phyloP scores from a whole-genome alignment of 2,797 vertebrate species.

The Hypotaenidia okinawae region DNA sequence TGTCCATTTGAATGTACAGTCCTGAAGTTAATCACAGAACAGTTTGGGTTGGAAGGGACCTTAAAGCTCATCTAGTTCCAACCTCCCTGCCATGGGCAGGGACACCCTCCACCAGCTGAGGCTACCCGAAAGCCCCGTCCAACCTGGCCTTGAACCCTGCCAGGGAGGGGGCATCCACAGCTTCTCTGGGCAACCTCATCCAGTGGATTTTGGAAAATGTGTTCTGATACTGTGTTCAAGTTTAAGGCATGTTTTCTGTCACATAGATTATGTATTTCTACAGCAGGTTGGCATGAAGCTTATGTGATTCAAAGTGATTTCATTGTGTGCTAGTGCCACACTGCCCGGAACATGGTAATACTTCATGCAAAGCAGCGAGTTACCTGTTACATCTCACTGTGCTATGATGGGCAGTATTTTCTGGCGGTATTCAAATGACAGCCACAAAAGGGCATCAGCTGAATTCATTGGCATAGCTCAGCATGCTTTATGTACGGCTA shows the following conservation, averaged over 20 bases:
- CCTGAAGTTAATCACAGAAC: neutral
- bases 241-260: neutral
- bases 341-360: neutral
- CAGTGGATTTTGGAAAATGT: neutral
- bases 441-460: neutral
- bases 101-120: too few relatives aligned
- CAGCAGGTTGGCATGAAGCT: neutral
- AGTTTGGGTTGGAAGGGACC: too few relatives aligned
- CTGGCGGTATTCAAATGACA: neutral
- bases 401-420: neutral
- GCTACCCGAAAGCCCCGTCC: too few relatives aligned
- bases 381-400: neutral
- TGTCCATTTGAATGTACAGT: neutral
- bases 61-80: too few relatives aligned
- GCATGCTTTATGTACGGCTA: neutral
- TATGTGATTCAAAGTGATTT: neutral
- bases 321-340: neutral
- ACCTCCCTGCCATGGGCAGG: too few relatives aligned
- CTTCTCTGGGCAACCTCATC: too few relatives aligned
- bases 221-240: neutral
- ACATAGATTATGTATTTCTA: neutral
- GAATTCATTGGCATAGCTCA: neutral
- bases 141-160: too few relatives aligned
- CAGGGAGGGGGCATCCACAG: too few relatives aligned
- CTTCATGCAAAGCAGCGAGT: neutral